phyloP scores from a whole-genome alignment of 2,113 vertebrate genomes.

The Amazona guildingii region DNA sequence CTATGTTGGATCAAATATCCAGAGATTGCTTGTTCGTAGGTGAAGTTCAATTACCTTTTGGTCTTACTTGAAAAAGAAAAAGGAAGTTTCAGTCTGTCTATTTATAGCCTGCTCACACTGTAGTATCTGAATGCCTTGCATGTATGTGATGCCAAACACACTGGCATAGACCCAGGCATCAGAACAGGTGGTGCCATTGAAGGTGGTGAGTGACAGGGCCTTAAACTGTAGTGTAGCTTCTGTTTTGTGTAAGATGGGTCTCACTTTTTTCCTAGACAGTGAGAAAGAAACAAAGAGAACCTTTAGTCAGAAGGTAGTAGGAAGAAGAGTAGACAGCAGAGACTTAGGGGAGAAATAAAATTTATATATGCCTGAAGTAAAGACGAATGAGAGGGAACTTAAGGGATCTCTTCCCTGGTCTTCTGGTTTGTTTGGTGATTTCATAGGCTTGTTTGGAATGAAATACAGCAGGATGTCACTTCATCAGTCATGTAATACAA shows the following conservation, averaged over 20 bases:
- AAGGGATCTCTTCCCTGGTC: not conserved
- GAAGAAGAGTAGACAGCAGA: not conserved
- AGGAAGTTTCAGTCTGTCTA: not conserved
- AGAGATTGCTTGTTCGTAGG: not conserved
- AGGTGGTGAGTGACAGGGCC: not conserved
- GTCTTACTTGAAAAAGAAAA: not conserved
- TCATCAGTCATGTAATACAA: not conserved
- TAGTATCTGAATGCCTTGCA: not conserved
- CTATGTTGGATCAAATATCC: not conserved
- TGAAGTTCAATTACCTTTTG: not conserved
- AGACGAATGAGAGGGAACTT: not conserved
- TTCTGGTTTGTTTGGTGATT: not conserved
- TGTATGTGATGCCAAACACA: not conserved
- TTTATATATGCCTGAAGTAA: not conserved
- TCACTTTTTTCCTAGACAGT: not conserved
- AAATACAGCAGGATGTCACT: not conserved
- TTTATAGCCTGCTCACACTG: conserved; percentile 37
- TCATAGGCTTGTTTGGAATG: not conserved
- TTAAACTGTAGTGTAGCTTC: not conserved
- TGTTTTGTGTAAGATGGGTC: not conserved
- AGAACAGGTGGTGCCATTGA: conserved; percentile 18
- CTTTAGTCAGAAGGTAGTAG: not conserved
- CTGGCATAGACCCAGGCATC: not conserved
- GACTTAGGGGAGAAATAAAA: not conserved
- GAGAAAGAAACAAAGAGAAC: not conserved